Evolutionary conservation across 2,888 invertebrate species (phyloP), one percentile per base, ranked within the genome.

Genomic region (Trachelus iudaicus): DNA sequence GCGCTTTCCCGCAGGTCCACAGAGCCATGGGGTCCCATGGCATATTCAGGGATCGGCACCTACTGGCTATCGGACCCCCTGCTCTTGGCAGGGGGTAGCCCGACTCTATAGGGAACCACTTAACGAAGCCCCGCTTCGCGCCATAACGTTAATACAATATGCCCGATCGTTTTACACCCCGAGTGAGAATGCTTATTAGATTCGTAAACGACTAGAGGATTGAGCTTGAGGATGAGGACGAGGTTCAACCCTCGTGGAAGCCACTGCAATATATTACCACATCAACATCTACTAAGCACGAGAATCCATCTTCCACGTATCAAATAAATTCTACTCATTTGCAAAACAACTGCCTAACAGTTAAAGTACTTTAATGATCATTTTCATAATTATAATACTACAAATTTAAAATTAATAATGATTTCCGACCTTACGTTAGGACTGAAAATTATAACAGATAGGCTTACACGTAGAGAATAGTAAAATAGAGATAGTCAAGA

Each of bases 41-140:
- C 77, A 80, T 74, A 81, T 79, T 83, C 75, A 69, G 77, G 71
- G 77, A 79, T 79, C 77, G 76, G 78, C 78, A 35, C 56, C 56
- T 71, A 71, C 31, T 33, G 71, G 71, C 71, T 13, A 82, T 83
- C 85, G 83, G 83, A 56, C 56, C 56, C 56, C 82, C 84, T 82
- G 83, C 79, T 85, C 86, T 82, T 90, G 88, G 89, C 89, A 88
- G 89, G 89, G 89, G 88, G 86, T 85, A 83, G 79, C 86, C 85
- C 86, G 85, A 81, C 88, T 81, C 88, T 84, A 88, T 88, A 88
- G 91, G 90, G 89, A 85, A 88, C 89, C 90, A 89, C 90, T 90
- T 90, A 90, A 90, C 89, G 88, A 86, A 85, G 69, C 76, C 76
- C 69, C 71, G 75, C 81, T 79, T 76, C 74, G 76, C 78, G 76